These are phyloP conservation scores for Dromiciops gliroides DNA, from an alignment of 2,113 vertebrate genomes.

Conservation along the genomic window DNA sequence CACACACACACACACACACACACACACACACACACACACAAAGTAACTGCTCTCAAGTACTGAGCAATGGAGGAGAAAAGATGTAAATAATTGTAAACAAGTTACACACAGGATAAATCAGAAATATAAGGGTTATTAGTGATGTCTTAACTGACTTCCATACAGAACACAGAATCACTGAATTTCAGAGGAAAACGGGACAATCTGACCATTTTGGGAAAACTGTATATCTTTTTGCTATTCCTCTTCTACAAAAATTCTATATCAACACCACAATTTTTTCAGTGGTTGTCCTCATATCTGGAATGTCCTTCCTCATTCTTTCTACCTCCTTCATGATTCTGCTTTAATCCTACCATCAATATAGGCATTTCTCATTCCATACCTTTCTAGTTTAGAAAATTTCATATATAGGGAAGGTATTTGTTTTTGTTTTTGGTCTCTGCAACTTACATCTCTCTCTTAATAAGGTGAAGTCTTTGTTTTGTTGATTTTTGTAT, in stretches of 20 bases:
- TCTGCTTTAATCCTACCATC: neutral
- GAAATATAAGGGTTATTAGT: neutral
- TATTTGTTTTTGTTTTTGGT: neutral
- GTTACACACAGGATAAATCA: neutral
- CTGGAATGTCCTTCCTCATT: neutral
- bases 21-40: no score
- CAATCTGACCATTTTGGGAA: neutral
- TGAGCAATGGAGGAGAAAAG: neutral
- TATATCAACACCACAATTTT: neutral
- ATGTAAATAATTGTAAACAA: neutral
- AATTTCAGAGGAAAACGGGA: neutral
- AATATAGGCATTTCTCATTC: neutral
- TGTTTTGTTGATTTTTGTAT: neutral
- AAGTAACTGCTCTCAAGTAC: neutral
- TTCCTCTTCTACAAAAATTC: neutral
- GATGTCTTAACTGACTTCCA: neutral
- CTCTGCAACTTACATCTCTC: neutral
- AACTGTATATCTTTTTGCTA: neutral
- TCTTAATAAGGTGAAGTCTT: neutral
- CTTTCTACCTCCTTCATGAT: neutral
- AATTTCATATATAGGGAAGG: neutral
- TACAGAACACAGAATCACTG: neutral
- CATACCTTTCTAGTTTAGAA: neutral
- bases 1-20: neutral
- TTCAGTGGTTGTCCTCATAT: neutral